Percentiles rank a stretch among this genome's conserved stretches.
phyloP scores from a whole-genome alignment of 2,888 invertebrate species.

The Apamea epomidion region DNA sequence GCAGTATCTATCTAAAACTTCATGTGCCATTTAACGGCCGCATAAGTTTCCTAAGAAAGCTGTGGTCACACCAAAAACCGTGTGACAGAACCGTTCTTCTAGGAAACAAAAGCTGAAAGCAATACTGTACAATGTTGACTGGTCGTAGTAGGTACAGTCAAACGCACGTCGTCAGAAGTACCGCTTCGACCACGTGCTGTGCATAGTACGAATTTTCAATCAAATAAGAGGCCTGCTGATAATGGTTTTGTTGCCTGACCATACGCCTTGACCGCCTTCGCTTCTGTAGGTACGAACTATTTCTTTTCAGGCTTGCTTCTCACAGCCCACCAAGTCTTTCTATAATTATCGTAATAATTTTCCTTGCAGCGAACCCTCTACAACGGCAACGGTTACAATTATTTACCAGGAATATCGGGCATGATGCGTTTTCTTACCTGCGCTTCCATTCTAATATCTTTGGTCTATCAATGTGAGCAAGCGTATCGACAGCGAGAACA shows the following conservation, averaged over 20 bases:
- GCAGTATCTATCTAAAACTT: neutral
- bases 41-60: no score
- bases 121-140: neutral
- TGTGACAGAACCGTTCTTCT: no score
- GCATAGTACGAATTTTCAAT: neutral
- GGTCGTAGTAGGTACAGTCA: neutral
- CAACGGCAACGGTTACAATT: constrained; percentile 55
- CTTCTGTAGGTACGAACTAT: neutral
- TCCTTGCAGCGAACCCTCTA: constrained; percentile 70
- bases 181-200: neutral
- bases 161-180: neutral
- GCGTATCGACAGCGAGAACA: constrained; percentile 76
- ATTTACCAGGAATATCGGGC: constrained; percentile 75
- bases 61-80: no score
- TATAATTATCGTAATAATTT: neutral
- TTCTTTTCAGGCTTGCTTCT: neutral
- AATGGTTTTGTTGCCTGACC: neutral
- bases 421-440: constrained; percentile 75
- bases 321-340: neutral
- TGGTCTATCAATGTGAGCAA: constrained; percentile 79
- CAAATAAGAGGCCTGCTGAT: neutral
- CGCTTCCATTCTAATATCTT: constrained; percentile 71
- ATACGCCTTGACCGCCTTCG: neutral
- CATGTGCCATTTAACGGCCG: no score
- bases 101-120: no score